phyloP scores from a whole-genome alignment of 2,113 vertebrate genomes.

The Pipa parva region DNA sequence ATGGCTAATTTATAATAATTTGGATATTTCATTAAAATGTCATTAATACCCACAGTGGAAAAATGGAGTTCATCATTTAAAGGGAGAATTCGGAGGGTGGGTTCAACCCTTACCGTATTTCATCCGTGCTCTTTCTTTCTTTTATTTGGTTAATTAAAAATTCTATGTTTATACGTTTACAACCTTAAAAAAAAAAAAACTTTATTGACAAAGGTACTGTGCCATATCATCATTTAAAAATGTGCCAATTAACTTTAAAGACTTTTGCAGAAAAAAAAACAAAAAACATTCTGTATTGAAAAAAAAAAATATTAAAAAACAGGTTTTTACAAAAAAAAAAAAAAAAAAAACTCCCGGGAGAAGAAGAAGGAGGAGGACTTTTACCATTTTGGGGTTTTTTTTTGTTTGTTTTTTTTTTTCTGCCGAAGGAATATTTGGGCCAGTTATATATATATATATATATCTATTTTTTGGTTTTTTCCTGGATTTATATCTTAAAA shows the following conservation, averaged over 20 bases:
- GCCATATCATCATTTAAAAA: conserved; percentile 39
- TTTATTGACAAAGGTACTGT: conserved; percentile 40
- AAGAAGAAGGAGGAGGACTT: conserved; percentile 19
- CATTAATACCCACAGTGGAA: background rate
- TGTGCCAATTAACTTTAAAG: conserved; percentile 37
- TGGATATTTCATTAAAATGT: conserved; percentile 8
- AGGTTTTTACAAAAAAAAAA: conserved; percentile 35
- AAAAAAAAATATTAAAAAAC: conserved; percentile 21
- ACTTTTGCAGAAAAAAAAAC: too few species aligned
- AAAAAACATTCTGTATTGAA: conserved; percentile 37
- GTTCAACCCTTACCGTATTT: too few species aligned
- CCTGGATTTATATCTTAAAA: conserved; percentile 31
- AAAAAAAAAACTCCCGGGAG: conserved; percentile 25
- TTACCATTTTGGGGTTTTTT: too few species aligned
- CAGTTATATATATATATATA: too few species aligned
- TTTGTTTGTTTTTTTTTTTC: conserved; percentile 27
- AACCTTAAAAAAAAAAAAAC: conserved; percentile 26
- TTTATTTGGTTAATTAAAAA: conserved; percentile 15
- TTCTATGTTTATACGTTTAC: conserved; percentile 15
- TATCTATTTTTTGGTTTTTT: too few species aligned
- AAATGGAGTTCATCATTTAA: background rate
- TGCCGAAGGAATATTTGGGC: conserved; percentile 33
- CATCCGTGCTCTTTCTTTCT: conserved; percentile 1
- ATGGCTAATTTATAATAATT: conserved; percentile 1
- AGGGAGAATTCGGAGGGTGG: background rate